A percentile compares a stretch with the other conserved stretches of the same genome.
phyloP scores from a whole-genome alignment of 2,797 vertebrate species.

The Clangula hyemalis region DNA sequence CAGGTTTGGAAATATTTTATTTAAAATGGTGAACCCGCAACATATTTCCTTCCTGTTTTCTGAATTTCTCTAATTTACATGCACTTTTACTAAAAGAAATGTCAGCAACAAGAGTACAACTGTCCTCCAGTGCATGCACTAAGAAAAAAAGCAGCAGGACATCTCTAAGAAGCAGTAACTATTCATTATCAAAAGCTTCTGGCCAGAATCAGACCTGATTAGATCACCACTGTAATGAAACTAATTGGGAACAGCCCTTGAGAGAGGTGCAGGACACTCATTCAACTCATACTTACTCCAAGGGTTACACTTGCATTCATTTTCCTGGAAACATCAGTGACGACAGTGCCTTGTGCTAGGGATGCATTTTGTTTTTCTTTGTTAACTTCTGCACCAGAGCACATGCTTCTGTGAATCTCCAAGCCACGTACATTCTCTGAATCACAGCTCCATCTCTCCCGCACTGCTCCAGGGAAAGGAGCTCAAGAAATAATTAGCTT shows the following conservation, averaged over 20 bases:
- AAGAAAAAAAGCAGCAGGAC: background rate
- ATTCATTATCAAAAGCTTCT: conserved; percentile 8
- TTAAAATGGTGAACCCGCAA: background rate
- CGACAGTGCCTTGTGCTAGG: background rate
- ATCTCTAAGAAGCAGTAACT: background rate
- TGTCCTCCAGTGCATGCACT: background rate
- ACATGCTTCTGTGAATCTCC: background rate
- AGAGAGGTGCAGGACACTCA: background rate
- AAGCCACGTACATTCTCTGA: background rate
- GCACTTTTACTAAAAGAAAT: background rate
- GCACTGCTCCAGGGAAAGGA: background rate
- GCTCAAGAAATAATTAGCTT: conserved; percentile 36
- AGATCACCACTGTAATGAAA: background rate
- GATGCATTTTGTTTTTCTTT: background rate
- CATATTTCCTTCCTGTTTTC: background rate
- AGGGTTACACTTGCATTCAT: background rate
- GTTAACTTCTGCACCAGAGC: background rate
- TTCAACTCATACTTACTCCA: background rate
- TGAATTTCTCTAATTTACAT: background rate
- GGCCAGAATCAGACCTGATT: background rate
- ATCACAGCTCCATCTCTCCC: background rate
- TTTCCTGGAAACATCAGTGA: conserved; percentile 20
- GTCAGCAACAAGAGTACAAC: background rate
- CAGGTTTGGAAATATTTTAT: background rate
- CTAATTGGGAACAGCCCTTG: conserved; percentile 4